A percentile compares a stretch with the other conserved stretches of the same genome.
phyloP scores from a whole-genome alignment of 2,113 vertebrate genomes.

The Anhinga anhinga region DNA sequence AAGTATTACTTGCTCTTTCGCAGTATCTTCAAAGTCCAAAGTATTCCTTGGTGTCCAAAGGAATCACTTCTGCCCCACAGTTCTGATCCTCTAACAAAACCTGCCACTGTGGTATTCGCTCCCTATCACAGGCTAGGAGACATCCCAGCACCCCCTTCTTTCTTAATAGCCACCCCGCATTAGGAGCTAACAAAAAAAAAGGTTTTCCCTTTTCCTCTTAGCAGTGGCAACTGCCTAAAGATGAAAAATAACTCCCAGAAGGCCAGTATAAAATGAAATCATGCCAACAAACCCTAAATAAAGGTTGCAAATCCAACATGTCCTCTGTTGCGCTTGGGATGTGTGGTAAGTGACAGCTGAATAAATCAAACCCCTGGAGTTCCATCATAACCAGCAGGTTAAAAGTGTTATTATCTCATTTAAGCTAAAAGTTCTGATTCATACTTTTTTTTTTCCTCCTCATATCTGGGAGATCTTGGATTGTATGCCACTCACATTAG shows the following conservation, averaged over 20 bases:
- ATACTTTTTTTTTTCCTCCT: neutral
- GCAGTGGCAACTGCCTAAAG: neutral
- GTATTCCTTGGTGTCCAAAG: neutral
- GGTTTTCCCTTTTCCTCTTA: neutral
- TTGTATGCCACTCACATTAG: neutral
- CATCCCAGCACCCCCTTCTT: neutral
- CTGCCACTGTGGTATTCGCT: no score
- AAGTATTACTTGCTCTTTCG: neutral
- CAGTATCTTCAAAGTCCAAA: neutral
- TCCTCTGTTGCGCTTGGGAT: neutral
- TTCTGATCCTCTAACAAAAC: neutral
- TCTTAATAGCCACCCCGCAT: neutral
- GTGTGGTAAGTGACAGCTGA: neutral
- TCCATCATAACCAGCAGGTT: slow-evolving; percentile 2
- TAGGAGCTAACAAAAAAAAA: neutral
- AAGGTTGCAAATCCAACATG: neutral
- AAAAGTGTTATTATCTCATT: slow-evolving; percentile 19
- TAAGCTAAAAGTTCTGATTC: slow-evolving; percentile 1
- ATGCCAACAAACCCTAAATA: slow-evolving; percentile 17
- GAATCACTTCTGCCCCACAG: neutral
- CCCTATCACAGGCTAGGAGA: neutral
- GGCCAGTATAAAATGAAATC: neutral
- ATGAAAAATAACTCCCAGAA: slow-evolving; percentile 32
- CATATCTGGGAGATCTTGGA: neutral
- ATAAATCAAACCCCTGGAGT: slow-evolving; percentile 21